Evolutionary conservation across 2,888 invertebrate genomes (phyloP).

Genomic region (Watsonalla binaria): DNA sequence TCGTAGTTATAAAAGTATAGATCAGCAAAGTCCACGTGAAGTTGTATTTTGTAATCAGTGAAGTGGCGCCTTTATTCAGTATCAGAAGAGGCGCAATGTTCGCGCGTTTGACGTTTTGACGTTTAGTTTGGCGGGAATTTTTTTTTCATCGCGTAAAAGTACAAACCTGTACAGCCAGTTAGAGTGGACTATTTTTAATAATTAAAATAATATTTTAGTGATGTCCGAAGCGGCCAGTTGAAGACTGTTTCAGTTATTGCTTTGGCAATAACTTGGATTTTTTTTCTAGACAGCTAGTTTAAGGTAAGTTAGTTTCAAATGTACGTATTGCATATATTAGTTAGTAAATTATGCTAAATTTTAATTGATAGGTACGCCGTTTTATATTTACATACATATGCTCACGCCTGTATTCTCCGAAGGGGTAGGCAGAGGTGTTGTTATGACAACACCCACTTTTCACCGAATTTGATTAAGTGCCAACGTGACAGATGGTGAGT

Average conservation of each 20-base stretch:
- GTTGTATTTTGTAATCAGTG: conserved; percentile 75
- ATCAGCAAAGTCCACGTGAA: conserved; percentile 68
- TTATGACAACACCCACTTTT: too few species aligned
- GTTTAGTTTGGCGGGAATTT: conserved; percentile 72
- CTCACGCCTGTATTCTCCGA: too few species aligned
- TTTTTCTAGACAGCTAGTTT: conserved; percentile 40
- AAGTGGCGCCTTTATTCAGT: conserved; percentile 71
- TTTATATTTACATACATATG: too few species aligned
- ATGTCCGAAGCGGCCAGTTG: conserved; percentile 60
- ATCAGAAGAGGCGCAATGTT: conserved; percentile 61
- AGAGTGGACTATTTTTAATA: conserved; percentile 40
- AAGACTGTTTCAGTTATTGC: conserved; percentile 68
- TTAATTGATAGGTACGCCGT: too few species aligned
- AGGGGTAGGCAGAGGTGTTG: too few species aligned
- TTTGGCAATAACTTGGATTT: conserved; percentile 72
- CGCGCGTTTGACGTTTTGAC: conserved; percentile 72
- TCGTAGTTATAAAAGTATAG: conserved; percentile 68
- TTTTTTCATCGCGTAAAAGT: conserved; percentile 43
- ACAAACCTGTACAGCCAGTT: conserved; percentile 31
- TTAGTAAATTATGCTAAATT: too few species aligned
- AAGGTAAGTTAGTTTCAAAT: conserved; percentile 45
- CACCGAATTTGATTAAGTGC: too few species aligned
- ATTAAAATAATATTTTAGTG: conserved; percentile 42
- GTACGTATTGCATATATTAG: not conserved
- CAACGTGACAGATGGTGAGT: too few species aligned